These are phyloP conservation scores for Macaca fascicularis DNA, from an alignment of 2,113 vertebrate species.

Conservation along the genomic window T2T-MFA8v1.1 NC_088387.1:1262501-1263000, in stretches of 20 bases:
- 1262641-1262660: not conserved
- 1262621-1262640: not conserved
- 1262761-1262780: no score
- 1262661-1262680: not conserved
- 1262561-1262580: not conserved
- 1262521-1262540: not conserved
- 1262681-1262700: not conserved
- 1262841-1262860: not conserved
- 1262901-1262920: not conserved
- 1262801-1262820: conserved; percentile 2
- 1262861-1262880: conserved; percentile 8
- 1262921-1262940: not conserved
- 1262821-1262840: not conserved
- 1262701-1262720: not conserved
- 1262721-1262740: not conserved
- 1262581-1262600: accelerated
- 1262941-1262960: not conserved
- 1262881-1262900: not conserved
- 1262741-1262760: not conserved
- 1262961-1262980: not conserved
- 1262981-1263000: not conserved
- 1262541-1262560: not conserved
- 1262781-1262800: no score
- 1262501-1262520: not conserved
- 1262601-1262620: not conserved